Percentiles rank a stretch among this genome's conserved stretches.
These are phyloP conservation scores for Halcyon senegalensis DNA, from an alignment of 2,113 vertebrate genomes.

Conservation along the genomic window DNA sequence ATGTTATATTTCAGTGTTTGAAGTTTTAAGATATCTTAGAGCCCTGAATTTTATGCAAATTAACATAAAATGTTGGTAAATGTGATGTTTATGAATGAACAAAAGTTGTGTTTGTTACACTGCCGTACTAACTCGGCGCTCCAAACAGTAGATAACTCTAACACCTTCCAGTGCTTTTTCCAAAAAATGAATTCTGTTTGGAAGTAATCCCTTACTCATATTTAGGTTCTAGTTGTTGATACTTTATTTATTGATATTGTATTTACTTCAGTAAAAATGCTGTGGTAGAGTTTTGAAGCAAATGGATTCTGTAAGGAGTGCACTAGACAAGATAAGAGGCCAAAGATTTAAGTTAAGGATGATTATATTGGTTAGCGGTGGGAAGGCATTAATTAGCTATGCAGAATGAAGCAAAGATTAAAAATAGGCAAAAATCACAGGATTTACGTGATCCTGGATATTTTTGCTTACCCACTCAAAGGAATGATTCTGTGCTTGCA, in stretches of 20 bases:
- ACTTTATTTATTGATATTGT: not conserved
- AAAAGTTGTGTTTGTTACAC: not conserved
- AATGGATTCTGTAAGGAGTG: accelerated
- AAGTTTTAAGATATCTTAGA: not conserved
- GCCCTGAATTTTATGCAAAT: not conserved
- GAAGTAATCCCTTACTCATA: not conserved
- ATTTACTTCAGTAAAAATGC: not conserved
- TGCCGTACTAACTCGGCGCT: not conserved
- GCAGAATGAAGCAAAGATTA: not conserved
- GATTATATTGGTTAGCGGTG: not conserved
- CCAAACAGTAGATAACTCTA: not conserved
- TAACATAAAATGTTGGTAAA: not conserved
- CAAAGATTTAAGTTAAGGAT: not conserved
- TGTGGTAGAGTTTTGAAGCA: not conserved
- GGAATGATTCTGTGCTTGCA: not conserved
- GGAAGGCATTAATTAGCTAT: not conserved
- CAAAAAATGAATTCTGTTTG: not conserved
- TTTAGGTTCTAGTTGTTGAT: not conserved
- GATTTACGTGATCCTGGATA: not conserved
- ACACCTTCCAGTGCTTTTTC: not conserved
- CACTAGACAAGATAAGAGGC: not conserved
- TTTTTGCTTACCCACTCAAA: not conserved
- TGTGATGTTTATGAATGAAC: not conserved
- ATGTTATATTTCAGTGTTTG: not conserved
- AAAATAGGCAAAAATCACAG: not conserved